Conservation (phyloP, 2,888 invertebrate species). For the Melinaea marsaeus region DNA sequence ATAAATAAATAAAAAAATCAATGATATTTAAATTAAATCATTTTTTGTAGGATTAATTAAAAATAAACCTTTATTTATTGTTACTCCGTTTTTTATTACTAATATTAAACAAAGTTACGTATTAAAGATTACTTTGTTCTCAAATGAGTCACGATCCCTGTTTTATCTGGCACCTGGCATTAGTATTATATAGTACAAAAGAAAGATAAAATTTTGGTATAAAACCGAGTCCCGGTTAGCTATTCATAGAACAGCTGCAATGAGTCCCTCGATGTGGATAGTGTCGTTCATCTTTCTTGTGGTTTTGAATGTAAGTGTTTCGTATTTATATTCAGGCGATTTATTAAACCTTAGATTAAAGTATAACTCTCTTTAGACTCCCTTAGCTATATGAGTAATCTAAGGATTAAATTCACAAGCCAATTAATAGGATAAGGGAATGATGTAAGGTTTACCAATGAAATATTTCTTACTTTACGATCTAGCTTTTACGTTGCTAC, state of each 20-base stretch:
- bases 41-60: constrained; percentile 9
- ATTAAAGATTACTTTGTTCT: no score
- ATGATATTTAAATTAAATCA: constrained; percentile 6
- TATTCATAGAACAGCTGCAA: constrained; percentile 28
- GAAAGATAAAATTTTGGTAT: constrained; percentile 33
- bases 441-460: no score
- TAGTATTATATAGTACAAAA: constrained; percentile 24
- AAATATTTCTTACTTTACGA: no score
- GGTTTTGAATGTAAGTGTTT: constrained; percentile 37
- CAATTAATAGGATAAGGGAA: no score
- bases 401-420: no score
- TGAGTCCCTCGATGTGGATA: constrained; percentile 36
- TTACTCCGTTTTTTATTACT: neutral
- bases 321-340: neutral
- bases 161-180: constrained; percentile 33
- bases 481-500: no score
- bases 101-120: no score
- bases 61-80: neutral
- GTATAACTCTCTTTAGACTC: neutral
- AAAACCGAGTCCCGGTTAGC: constrained; percentile 27
- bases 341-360: neutral
- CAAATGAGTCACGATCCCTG: neutral
- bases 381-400: no score
- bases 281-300: constrained; percentile 35
- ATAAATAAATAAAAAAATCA: constrained; percentile 33